These are phyloP conservation scores for Pycnonotus jocosus DNA, from an alignment of 2,113 vertebrate species.

Conservation along the genomic window DNA sequence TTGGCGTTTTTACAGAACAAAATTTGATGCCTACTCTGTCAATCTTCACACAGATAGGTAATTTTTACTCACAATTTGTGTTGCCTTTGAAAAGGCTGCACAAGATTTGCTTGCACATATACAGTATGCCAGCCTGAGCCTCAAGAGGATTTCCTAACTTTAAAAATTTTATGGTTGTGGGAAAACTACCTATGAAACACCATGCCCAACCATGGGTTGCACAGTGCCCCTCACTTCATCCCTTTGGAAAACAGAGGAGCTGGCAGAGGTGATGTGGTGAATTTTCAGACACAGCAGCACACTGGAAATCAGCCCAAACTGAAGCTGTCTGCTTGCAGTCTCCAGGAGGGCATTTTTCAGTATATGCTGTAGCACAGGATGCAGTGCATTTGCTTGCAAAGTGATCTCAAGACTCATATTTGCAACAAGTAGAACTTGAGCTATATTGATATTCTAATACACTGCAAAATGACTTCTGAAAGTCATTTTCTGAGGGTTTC, in stretches of 20 bases:
- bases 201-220: fast-evolving
- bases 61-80: not conserved
- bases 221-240: not conserved
- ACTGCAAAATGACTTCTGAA: not conserved
- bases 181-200: not conserved
- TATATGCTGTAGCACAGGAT: not conserved
- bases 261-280: not conserved
- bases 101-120: not conserved
- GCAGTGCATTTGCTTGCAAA: not conserved
- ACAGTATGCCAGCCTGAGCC: not conserved
- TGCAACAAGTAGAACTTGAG: not conserved
- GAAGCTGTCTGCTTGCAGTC: not conserved
- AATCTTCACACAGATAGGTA: not conserved
- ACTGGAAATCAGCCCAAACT: not conserved
- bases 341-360: not conserved
- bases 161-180: fast-evolving
- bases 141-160: not conserved
- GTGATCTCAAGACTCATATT: not conserved
- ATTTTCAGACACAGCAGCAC: not conserved
- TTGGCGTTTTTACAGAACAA: not conserved
- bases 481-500: not conserved
- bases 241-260: not conserved
- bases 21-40: not conserved
- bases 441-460: not conserved
- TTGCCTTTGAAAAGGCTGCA: not conserved